phyloP scores from a whole-genome alignment of 1,140 invertebrate species.

The Drosophila pseudoananassae region DNA sequence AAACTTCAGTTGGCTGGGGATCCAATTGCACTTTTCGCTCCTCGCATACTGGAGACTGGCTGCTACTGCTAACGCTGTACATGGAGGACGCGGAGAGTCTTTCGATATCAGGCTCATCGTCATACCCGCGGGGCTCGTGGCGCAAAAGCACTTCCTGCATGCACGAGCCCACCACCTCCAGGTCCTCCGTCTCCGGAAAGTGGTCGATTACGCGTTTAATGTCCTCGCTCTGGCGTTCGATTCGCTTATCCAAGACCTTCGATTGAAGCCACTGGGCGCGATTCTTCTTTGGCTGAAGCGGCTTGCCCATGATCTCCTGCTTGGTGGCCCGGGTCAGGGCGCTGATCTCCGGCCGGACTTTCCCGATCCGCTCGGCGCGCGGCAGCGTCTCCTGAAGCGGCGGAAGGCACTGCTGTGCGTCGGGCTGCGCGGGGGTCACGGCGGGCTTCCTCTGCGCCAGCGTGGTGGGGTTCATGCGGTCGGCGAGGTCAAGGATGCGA shows the following conservation, averaged over 20 bases:
- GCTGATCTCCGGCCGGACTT: conserved; percentile 43
- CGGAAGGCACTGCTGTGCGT: conserved; percentile 14
- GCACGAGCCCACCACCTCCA: conserved; percentile 59
- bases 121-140: neutral
- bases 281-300: neutral
- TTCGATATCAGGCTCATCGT: conserved; percentile 10
- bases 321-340: conserved; percentile 46
- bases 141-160: neutral
- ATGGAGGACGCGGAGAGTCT: conserved; percentile 11
- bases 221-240: conserved; percentile 28
- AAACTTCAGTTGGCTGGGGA: too few relatives aligned
- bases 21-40: neutral
- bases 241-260: conserved; percentile 32
- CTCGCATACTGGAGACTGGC: neutral
- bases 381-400: conserved; percentile 63
- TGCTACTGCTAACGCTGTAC: conserved; percentile 25
- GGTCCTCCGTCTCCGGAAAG: conserved; percentile 55
- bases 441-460: conserved; percentile 1
- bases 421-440: conserved; percentile 10
- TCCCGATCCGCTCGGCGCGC: conserved; percentile 25
- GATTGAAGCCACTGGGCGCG: conserved; percentile 55
- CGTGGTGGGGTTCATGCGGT: conserved; percentile 52
- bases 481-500: conserved; percentile 62
- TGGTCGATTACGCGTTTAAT: conserved; percentile 57
- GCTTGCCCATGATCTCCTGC: conserved; percentile 48